Evolutionary conservation across 1,140 invertebrate species (phyloP), one percentile per base, ranked within the genome.

Genomic region (Limonius californicus): DNA sequence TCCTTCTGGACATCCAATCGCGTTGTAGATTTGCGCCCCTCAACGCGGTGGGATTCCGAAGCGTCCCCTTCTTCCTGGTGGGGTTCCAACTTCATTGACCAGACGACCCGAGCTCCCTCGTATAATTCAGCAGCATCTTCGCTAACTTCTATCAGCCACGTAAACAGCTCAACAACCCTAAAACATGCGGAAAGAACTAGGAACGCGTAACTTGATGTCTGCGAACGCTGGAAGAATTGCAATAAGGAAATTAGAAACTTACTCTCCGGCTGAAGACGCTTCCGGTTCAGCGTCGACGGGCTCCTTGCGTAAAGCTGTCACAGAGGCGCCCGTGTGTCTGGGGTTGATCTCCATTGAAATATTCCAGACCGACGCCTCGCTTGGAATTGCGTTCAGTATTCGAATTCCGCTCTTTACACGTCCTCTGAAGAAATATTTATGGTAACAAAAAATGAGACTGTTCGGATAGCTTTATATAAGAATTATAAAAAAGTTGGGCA

Each of bases 1-100:
- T 97, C 94, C 76, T 96, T 96, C 72, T 95, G 91, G 66, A 96
- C 91, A 73, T 95, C 90, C 2, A 96, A 82, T 63, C 90, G 81
- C 2, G 90, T 89, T 45, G 88, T 87, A n/a, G 91, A 77, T 72
- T 91, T 93, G 39, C 81, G 85, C 74, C 78, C 85, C 67, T 75
- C 75, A 18, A 60, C 66, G 56, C 45, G 61, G 27, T 84, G 78
- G 70, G 70, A 69, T 61, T 70, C 68, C 59, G 54, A 7, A 75
- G 78, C 15, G 68, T 78, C 23, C 73, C 78, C 19, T 69, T 91
- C 88, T 47, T 75, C 73, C 47, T 68, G 66, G 62, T 70, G 67
- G 0, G 74, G 74, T 56, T 75, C 81, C 70, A 89, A 91, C 35
- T 87, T 83, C 0, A 90, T 83, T 42, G 84, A 89, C 90, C 91